Percentiles rank a stretch among this genome's conserved stretches.
These are phyloP conservation scores for Eucriotettix oculatus DNA, from an alignment of 2,888 invertebrate species.

Conservation along the genomic window DNA sequence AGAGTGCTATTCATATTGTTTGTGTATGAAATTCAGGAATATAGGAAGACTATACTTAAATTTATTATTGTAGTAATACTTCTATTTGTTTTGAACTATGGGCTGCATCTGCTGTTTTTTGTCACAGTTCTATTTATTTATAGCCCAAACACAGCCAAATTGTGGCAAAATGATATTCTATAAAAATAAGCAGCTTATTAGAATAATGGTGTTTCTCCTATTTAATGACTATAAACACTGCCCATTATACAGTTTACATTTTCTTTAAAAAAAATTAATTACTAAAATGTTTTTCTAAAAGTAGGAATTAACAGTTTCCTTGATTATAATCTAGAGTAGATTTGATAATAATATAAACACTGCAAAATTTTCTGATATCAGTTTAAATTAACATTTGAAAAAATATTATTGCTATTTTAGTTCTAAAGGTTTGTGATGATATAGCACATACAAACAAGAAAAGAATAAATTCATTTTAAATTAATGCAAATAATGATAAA, in stretches of 20 bases:
- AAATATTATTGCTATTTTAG: neutral
- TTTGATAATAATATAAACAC: neutral
- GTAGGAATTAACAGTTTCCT: slow-evolving; percentile 10
- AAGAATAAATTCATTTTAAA: too few relatives aligned
- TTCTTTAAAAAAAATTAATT: slow-evolving; percentile 10
- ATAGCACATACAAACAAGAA: too few relatives aligned
- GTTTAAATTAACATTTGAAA: neutral
- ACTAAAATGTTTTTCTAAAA: slow-evolving; percentile 13
- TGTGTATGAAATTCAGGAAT: slow-evolving; percentile 2
- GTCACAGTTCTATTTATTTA: slow-evolving; percentile 5
- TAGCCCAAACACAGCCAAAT: slow-evolving; percentile 15
- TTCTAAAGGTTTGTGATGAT: neutral
- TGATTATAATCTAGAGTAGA: neutral
- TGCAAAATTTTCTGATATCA: neutral
- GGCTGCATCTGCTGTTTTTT: slow-evolving; percentile 5
- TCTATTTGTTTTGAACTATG: slow-evolving; percentile 8
- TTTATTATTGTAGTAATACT: slow-evolving; percentile 7
- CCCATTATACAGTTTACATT: slow-evolving; percentile 9
- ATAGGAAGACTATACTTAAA: slow-evolving; percentile 11
- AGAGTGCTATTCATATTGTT: neutral
- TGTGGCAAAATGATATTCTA: slow-evolving; percentile 15
- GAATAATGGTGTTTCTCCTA: slow-evolving; percentile 7
- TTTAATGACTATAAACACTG: slow-evolving; percentile 10
- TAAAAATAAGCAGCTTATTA: slow-evolving; percentile 15
- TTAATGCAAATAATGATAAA: too few relatives aligned